Percentiles rank a stretch among this genome's conserved stretches.
Evolutionary conservation across 2,113 vertebrate genomes (phyloP).

Genomic region (Oncorhynchus gorbuscha): DNA sequence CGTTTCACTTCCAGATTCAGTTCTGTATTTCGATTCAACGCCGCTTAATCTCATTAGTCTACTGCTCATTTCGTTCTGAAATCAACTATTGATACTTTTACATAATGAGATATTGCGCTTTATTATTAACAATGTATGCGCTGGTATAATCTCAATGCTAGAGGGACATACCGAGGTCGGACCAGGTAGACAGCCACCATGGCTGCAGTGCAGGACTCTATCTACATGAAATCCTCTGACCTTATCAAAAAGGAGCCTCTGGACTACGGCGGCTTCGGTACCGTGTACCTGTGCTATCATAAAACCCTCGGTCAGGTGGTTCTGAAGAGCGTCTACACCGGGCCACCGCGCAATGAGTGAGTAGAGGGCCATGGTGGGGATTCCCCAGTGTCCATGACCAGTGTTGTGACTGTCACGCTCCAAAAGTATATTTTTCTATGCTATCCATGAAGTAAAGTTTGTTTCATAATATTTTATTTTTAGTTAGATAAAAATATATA

Average conservation of each 20-base stretch:
- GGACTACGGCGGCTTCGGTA: constrained; percentile 88
- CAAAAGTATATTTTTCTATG: too few species aligned
- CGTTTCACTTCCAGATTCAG: not conserved
- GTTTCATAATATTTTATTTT: too few species aligned
- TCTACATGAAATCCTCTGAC: constrained; percentile 82
- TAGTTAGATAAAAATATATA: too few species aligned
- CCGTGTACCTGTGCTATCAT: constrained; percentile 87
- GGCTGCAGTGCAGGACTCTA: constrained; percentile 49
- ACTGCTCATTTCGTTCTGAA: not conserved
- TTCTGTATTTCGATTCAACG: not conserved
- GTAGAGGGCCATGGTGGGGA: constrained; percentile 56
- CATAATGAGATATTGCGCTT: not conserved
- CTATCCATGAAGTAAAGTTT: too few species aligned
- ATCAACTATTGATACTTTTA: not conserved
- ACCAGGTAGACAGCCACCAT: not conserved
- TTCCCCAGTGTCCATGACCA: constrained; percentile 35
- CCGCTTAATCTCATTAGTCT: not conserved
- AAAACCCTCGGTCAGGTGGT: constrained; percentile 84
- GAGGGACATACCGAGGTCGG: not conserved
- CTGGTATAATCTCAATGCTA: not conserved
- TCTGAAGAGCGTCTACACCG: constrained; percentile 89
- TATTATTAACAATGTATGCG: not conserved
- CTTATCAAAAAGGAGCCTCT: constrained; percentile 73
- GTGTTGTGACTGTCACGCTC: too few species aligned
- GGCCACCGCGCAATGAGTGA: constrained; percentile 83